A percentile compares a stretch with the other conserved stretches of the same genome.
phyloP scores from a whole-genome alignment of 2,113 vertebrate genomes.

The Carassius gibelio region DNA sequence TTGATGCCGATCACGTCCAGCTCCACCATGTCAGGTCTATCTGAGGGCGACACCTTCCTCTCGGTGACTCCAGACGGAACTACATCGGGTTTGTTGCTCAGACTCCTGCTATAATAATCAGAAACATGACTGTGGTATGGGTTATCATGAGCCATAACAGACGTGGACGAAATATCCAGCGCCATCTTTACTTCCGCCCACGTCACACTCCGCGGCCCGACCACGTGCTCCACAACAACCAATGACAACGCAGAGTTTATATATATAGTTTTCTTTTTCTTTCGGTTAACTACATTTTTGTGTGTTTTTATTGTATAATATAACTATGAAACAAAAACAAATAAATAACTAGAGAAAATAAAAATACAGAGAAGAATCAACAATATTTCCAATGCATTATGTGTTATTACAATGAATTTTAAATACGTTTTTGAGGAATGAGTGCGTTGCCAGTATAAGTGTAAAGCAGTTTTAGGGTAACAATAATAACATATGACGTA shows the following conservation, averaged over 20 bases:
- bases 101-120: constrained; percentile 78
- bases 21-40: constrained; percentile 79
- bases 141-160: constrained; percentile 61
- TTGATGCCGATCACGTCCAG: constrained; percentile 75
- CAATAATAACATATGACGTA: too few relatives aligned
- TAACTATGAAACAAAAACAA: too few relatives aligned
- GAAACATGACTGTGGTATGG: constrained; percentile 65
- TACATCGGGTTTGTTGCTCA: constrained; percentile 80
- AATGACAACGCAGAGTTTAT: neutral
- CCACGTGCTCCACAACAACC: neutral
- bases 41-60: constrained; percentile 73
- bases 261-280: too few relatives aligned
- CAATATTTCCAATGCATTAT: too few relatives aligned
- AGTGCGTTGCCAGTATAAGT: too few relatives aligned
- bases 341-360: too few relatives aligned
- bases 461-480: too few relatives aligned
- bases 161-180: constrained; percentile 78
- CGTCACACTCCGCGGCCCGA: neutral
- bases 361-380: too few relatives aligned
- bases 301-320: too few relatives aligned
- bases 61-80: constrained; percentile 80
- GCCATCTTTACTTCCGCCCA: constrained; percentile 64
- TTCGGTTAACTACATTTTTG: too few relatives aligned
- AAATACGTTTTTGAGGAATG: too few relatives aligned
- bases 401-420: too few relatives aligned